Evolutionary conservation across 2,888 invertebrate genomes (phyloP), one percentile per base, ranked within the genome.

Genomic region (Idaea straminata): DNA sequence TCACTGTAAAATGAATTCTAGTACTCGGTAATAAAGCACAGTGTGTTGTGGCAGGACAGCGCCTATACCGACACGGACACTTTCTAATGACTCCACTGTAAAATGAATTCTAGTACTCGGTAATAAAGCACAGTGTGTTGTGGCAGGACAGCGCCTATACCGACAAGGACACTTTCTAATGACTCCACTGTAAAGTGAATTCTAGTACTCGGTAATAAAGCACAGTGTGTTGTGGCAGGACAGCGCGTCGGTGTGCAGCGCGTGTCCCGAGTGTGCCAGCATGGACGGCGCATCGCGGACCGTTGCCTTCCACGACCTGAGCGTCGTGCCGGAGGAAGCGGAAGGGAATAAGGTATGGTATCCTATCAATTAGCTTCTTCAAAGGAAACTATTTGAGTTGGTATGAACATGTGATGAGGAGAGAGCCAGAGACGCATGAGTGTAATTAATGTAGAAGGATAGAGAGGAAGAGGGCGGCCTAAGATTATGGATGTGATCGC

Each of bases 321-420:
- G 96, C 67, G 95, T 96, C 35, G 96, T 96, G 61, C 95, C 96
- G 5, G 96, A 96, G 81, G 96, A 96, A 78, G 95, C 94, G 5
- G 91, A 90, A 13, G 84, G 83, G 15, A 86, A 80, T 59, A 86
- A 84, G 86, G 87, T 87, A 74, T 69, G n/a, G 4, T 35, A 57
- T 13, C 4, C 1, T 13, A 0, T 7, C 7, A 25, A 25, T 25
- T 25, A 25, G 25, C 25, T 25, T 25, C 25, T 25, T 25, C 25
- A 25, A 25, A 25, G 25, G 25, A 25, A 25, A 25, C 25, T 3
- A 3, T 25, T 25, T 25, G 10, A 61, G 5, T 63, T 66, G 59
- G 65, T 67, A 63, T 64, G 65, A 62, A 25, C 25, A 2, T 25
- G 25, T 25, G 25, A 25, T 25, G 25, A 25, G 25, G 3, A 25